Evolutionary conservation across 2,888 invertebrate species (phyloP).

Genomic region (Stictocephala bisonia): DNA sequence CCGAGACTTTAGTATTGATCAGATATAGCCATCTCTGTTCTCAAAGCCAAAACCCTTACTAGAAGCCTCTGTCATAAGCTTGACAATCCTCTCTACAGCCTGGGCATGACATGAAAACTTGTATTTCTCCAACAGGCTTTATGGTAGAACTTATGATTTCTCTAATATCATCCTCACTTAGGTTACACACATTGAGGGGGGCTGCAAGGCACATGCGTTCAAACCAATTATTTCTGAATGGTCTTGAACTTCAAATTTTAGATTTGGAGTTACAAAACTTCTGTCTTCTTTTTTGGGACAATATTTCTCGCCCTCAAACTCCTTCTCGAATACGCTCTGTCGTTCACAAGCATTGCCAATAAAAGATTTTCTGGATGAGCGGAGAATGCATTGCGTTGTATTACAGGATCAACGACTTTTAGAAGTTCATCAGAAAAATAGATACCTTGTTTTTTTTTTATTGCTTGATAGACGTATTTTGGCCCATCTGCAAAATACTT

Average conservation of each 20-base stretch:
- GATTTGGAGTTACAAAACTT: conserved; percentile 16
- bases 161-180: conserved; percentile 21
- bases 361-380: conserved; percentile 52
- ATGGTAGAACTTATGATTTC: neutral
- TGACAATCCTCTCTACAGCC: conserved; percentile 49
- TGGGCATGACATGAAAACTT: conserved; percentile 50
- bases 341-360: conserved; percentile 25
- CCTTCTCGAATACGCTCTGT: neutral
- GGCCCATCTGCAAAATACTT: conserved; percentile 47
- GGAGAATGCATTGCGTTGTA: conserved; percentile 52
- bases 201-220: conserved; percentile 7
- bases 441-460: conserved; percentile 46
- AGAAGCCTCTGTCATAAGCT: conserved; percentile 40
- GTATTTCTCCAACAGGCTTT: conserved; percentile 1
- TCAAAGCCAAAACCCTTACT: conserved; percentile 10
- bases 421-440: conserved; percentile 41
- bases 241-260: neutral
- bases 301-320: conserved; percentile 6
- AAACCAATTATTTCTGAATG: conserved; percentile 36
- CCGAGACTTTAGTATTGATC: conserved; percentile 20
- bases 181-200: conserved; percentile 29
- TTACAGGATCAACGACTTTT: conserved; percentile 55
- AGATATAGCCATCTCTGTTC: conserved; percentile 30
- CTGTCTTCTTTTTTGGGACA: conserved; percentile 25
- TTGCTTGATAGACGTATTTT: conserved; percentile 48